Evolutionary conservation across 2,888 invertebrate species (phyloP), one percentile per base, ranked within the genome.

Genomic region (Chydorus sphaericus): DNA sequence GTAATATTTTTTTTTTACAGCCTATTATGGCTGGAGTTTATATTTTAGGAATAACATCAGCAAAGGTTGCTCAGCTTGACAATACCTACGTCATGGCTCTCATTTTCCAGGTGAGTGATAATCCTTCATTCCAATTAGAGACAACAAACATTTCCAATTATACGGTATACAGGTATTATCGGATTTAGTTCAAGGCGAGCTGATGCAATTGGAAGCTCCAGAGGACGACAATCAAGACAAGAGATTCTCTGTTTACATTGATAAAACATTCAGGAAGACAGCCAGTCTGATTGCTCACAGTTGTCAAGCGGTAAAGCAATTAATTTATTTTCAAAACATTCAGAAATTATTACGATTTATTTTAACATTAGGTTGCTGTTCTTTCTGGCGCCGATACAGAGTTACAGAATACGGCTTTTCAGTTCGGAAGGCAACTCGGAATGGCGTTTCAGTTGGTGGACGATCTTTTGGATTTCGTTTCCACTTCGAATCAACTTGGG

Each of bases 1-100:
- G n/a, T n/a, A n/a, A n/a, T n/a, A n/a, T n/a, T n/a, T n/a, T n/a
- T n/a, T n/a, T 2, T 18, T 52, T 82, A 58, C 77, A 96, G 93
- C 91, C 96, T 63, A 85, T 94, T 68, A 85, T 97, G 81, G 89
- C 92, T 66, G 98, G 97, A 64, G 94, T 98, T 77, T 98, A 86
- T 74, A 91, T 98, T 71, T 79, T 98, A 69, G 87, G 94, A 61
- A 83, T 90, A 68, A 89, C 94, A 63, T 90, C 94, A 63, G 85
- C 89, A 77, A 83, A 93, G 80, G 83, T 97, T 69, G 87, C 96
- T 66, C 81, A 85, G 71, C 79, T 97, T 70, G 81, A 83, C 70
- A 87, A 90, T 71, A 82, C 90, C 68, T 86, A 91, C 65, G 94
- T 97, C 66, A 91, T 93, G 63, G 79, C 87, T 65, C 81, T 88